Base-by-base conservation (phyloP, 2,888 invertebrate genomes). In the Nemotelus pantherinus region DNA sequence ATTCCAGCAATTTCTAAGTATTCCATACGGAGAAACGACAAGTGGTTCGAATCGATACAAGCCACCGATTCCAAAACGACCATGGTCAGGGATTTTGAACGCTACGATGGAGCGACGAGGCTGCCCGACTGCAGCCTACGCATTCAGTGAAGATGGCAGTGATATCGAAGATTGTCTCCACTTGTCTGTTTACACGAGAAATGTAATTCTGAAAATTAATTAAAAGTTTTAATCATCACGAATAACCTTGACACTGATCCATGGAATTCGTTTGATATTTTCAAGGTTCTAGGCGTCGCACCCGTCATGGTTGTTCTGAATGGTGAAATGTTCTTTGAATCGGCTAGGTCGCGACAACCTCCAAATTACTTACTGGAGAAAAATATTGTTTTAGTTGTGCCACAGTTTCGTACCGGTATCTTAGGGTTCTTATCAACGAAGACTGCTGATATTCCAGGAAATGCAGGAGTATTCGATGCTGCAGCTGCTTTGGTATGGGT, bases 391-490 rank as follows among this genome's bases (percentile, higher is more conserved):
- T 81, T 87, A 2, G 86, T 87, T 0, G 85, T 85, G 3, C 81
- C 85, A n/a, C 86, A 87, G 79, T 88, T 86, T 80, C 82, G 88
- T 53, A 82, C 87, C 2, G 87, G 87, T 39, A 85, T 86, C 6
- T 81, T 88, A 4, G 88, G 87, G n/a, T 88, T 88, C 80, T 78
- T 88, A 55, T 86, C 87, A 10, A 84, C 88, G 10, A 84, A 86
- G 78, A 86, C 85, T 50, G 84, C 84, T 25, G 84, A 82, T 2
- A 83, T 86, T 10, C 85, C 88, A 2, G 89, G 89, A 25, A 89
- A 89, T 80, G 87, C 86, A 80, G 88, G 88, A 2, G 81, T 88
- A 39, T 82, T 87, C 75, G 89, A 89, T 81, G 85, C 86, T 78
- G 80, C 86, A 4, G 77, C 85, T 75, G 88, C 87, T 2, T 80